Base-by-base conservation (phyloP, 1,140 invertebrate species). In the Tigriopus japonicus region DNA sequence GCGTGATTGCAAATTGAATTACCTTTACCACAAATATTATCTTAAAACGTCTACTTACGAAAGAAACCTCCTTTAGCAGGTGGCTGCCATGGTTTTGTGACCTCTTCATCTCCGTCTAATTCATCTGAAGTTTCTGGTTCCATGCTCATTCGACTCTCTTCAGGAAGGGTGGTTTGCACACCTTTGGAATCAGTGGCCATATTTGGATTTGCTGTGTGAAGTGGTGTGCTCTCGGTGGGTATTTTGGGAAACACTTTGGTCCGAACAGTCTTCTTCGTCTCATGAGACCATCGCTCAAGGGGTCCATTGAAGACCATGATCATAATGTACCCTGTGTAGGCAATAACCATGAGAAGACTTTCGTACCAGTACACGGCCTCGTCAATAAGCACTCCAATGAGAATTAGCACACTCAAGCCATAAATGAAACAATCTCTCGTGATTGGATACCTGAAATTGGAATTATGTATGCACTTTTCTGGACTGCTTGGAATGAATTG, bases 401-500 rank as follows among this genome's bases (percentile, higher is more conserved):
- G 66, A 28, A 71, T 69, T 10, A 69, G 59, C 1, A 76, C 69
- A 62, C 73, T 74, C 1, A 75, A 41, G 0, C 69, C 65, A 59
- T 76, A 76, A 23, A 72, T 72, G 13, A 72, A 45, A 62, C 70
- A 73, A 63, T 76, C 74, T 59, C 74, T 64, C 35, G 72, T 63
- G 24, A 76, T 67, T 6, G 74, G 74, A 70, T 69, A 75, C 28
- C 28, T 35, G 28, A 35, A 35, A 35, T 5, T 5, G 28, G 9
- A 35, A 9, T 9, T 35, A 35, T 3, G 28, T 5, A 5, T 35
- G n/a, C n/a, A n/a, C n/a, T n/a, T n/a, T n/a, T n/a, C n/a, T n/a
- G n/a, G n/a, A n/a, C n/a, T n/a, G n/a, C n/a, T n/a, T n/a, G n/a
- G n/a, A n/a, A n/a, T n/a, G n/a, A n/a, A n/a, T n/a, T n/a, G n/a